Base-by-base conservation (phyloP, 23 tunicate species). In the Ciona savignyi region DNA sequence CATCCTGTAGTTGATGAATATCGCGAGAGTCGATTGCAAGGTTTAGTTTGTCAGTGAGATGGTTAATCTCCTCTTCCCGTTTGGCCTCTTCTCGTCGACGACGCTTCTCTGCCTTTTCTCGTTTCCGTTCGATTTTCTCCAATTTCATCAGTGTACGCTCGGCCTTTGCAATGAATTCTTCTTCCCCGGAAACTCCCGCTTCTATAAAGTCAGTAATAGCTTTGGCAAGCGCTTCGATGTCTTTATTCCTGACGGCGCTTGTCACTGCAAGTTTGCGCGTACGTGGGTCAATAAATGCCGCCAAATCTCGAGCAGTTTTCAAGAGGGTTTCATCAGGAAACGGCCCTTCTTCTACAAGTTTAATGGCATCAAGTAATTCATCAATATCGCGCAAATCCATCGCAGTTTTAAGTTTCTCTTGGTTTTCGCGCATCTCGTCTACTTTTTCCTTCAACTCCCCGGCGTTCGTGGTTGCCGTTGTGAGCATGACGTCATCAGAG, bases 281-380 rank as follows among this genome's bases (percentile, higher is more conserved):
- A 34, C 30, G 69, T 1, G 93, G 93, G 69, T 86, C 76, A 3
- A 86, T 42, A 78, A 86, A 86, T 24, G 74, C 79, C 28, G 78
- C 69, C 1, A 86, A 49, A 6, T 86, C 78, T 74, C 65, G 33
- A 23, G 93, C 71, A 1, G 74, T 76, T n/a, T 73, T 49, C 32
- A 86, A 51, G 22, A 68, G 69, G 2, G 29, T 35, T 34, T 62
- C 19, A 19, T 80, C 85, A 21, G 80, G 70, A 63, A 86, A 86
- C 25, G 83, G 85, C 24, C 77, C 83, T 27, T 68, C 63, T 4
- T 74, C 70, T 1, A 85, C 93, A 4, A 68, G 28, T 22, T 70
- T 60, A 15, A 86, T 62, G 0, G 85, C 77, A 19, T 32, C 66
- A 22, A 35, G 35, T 31, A 86, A 77, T 26, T 73, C 71, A 6